Conservation (phyloP, 2,888 invertebrate species). For the Cheilosia scutellata region DNA sequence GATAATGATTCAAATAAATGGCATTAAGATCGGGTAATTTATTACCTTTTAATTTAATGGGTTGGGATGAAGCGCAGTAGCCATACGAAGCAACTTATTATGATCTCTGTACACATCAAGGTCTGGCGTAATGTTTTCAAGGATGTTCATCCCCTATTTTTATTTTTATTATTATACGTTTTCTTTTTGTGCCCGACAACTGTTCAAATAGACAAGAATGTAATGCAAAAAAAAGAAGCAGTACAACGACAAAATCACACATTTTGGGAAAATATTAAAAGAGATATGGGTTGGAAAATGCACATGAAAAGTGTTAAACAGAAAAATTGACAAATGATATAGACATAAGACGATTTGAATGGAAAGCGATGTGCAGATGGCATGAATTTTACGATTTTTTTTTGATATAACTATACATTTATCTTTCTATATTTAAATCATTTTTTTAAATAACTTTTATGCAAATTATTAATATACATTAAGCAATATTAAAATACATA, state of each 20-base stretch:
- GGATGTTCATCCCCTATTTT: slow-evolving; percentile 63
- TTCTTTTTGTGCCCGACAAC: slow-evolving; percentile 45
- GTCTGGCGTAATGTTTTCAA: slow-evolving; percentile 31
- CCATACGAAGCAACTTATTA: slow-evolving; percentile 13
- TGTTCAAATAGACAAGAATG: slow-evolving; percentile 62
- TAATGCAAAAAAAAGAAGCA: slow-evolving; percentile 32
- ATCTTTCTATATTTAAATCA: no score
- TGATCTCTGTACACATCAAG: slow-evolving; percentile 2
- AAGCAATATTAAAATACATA: no score
- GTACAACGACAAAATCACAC: slow-evolving; percentile 45
- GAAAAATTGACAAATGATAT: slow-evolving; percentile 46
- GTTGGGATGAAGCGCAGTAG: slow-evolving; percentile 78
- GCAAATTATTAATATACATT: no score
- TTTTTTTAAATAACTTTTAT: no score
- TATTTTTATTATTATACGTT: slow-evolving; percentile 8
- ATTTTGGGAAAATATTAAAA: slow-evolving; percentile 51
- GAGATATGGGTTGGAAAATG: neutral
- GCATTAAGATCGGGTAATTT: slow-evolving; percentile 82
- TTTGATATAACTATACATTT: no score
- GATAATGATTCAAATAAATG: slow-evolving; percentile 78
- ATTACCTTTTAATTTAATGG: slow-evolving; percentile 84
- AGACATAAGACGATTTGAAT: neutral
- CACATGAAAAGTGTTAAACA: slow-evolving; percentile 32
- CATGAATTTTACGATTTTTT: slow-evolving; percentile 15
- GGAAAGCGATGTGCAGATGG: slow-evolving; percentile 27